phyloP scores from a whole-genome alignment of 2,113 vertebrate species.

The Casuarius casuarius region DNA sequence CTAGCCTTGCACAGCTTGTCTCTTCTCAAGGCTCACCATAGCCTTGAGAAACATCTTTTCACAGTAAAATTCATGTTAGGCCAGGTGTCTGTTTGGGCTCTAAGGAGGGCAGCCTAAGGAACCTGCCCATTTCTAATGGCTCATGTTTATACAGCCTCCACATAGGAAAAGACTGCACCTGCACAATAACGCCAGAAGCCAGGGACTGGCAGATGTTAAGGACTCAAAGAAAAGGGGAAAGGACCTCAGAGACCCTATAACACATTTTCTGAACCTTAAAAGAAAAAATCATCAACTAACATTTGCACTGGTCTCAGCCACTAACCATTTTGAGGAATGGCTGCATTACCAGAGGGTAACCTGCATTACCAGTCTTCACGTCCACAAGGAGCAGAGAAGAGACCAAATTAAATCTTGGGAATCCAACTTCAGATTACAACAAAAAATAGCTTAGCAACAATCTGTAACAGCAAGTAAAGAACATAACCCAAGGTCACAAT shows the following conservation, averaged over 20 bases:
- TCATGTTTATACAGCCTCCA: background rate
- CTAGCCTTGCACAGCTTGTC: background rate
- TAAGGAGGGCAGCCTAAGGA: background rate
- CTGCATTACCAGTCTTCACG: background rate
- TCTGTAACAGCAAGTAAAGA: background rate
- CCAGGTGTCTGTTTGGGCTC: background rate
- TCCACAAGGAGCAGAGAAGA: slow-evolving; percentile 40
- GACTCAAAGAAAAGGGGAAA: background rate
- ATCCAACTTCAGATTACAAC: slow-evolving; percentile 26
- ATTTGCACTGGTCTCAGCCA: slow-evolving; percentile 18
- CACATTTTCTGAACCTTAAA: background rate
- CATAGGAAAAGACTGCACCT: background rate
- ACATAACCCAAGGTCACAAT: slow-evolving; percentile 31
- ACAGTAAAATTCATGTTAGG: background rate
- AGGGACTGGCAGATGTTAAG: background rate
- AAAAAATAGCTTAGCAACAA: slow-evolving; percentile 43
- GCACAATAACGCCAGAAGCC: background rate
- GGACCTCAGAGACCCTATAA: background rate
- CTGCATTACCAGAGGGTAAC: background rate
- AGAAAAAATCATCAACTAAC: slow-evolving; percentile 35
- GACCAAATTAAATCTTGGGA: slow-evolving; percentile 38
- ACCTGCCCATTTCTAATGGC: background rate
- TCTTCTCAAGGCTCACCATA: background rate
- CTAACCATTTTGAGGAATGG: background rate
- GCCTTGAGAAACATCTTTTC: background rate